These are phyloP conservation scores for Pteromalus puparum DNA, from an alignment of 1,140 invertebrate species.

Conservation along the genomic window DNA sequence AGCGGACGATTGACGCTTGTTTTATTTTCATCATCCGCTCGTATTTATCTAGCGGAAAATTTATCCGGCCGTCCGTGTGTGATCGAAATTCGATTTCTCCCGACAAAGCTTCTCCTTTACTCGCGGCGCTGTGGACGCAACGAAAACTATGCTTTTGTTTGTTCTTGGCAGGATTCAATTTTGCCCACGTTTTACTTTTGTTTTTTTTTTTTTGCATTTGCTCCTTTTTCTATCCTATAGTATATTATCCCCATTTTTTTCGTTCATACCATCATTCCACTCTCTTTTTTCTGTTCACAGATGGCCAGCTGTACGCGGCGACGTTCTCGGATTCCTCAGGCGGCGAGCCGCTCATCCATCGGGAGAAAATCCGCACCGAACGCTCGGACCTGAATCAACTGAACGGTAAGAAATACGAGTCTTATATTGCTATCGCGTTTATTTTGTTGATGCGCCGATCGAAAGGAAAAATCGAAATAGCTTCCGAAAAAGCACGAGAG, in stretches of 20 bases:
- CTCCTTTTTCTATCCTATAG: not conserved
- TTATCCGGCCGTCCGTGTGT: not conserved
- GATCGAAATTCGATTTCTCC: conserved; percentile 37
- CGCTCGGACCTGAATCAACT: conserved; percentile 85
- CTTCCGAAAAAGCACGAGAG: no score
- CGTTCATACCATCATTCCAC: not conserved
- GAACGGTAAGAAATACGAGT: conserved; percentile 77
- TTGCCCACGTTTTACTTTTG: not conserved
- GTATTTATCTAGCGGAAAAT: conserved; percentile 19
- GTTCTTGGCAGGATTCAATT: conserved; percentile 29
- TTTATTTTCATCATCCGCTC: conserved; percentile 24
- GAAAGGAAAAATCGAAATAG: no score
- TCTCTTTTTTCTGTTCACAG: conserved; percentile 71
- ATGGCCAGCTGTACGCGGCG: conserved; percentile 92
- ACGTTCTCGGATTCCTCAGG: conserved; percentile 97
- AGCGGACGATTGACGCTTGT: not conserved
- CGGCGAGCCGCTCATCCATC: conserved; percentile 93
- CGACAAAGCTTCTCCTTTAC: not conserved
- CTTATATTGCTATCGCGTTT: no score
- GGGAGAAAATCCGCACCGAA: conserved; percentile 90
- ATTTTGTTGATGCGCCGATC: not conserved
- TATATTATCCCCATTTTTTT: not conserved
- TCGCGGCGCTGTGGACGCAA: not conserved
- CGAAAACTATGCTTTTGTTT: conserved; percentile 25
- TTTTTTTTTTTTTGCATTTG: not conserved